These are phyloP conservation scores for Micromys minutus DNA, from an alignment of 2,113 vertebrate species.

Conservation along the genomic window DNA sequence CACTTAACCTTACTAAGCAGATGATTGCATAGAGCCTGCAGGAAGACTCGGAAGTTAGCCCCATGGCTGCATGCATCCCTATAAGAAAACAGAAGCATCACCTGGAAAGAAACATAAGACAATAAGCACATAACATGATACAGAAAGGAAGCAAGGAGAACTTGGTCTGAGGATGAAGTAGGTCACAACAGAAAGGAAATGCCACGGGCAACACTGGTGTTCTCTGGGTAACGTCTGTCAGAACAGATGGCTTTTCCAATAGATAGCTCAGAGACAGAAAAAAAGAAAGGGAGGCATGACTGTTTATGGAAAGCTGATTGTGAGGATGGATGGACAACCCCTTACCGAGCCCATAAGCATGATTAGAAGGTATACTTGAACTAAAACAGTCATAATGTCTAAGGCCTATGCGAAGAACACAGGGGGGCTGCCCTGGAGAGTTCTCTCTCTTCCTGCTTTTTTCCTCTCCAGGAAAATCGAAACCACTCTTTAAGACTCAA, in stretches of 20 bases:
- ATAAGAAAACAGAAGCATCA: not conserved
- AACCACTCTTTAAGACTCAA: not conserved
- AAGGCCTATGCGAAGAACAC: not conserved
- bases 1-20: conserved; percentile 77
- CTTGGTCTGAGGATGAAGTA: conserved; percentile 41
- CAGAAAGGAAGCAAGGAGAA: not conserved
- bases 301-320: conserved; percentile 21
- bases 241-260: conserved; percentile 73
- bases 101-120: not conserved
- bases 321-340: not conserved
- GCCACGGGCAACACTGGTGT: conserved; percentile 16
- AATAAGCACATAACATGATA: not conserved
- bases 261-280: conserved; percentile 46
- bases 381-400: not conserved
- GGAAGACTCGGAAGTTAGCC: conserved; percentile 47
- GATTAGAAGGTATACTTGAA: not conserved
- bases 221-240: conserved; percentile 62
- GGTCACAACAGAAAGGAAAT: conserved; percentile 67
- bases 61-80: not conserved
- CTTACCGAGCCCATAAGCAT: not conserved
- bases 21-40: conserved; percentile 53
- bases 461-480: not conserved
- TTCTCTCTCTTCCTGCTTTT: not conserved
- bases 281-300: conserved; percentile 7
- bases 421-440: too few relatives aligned